Evolutionary conservation across 2,888 invertebrate species (phyloP), one percentile per base, ranked within the genome.

Genomic region (Phalangium opilio): DNA sequence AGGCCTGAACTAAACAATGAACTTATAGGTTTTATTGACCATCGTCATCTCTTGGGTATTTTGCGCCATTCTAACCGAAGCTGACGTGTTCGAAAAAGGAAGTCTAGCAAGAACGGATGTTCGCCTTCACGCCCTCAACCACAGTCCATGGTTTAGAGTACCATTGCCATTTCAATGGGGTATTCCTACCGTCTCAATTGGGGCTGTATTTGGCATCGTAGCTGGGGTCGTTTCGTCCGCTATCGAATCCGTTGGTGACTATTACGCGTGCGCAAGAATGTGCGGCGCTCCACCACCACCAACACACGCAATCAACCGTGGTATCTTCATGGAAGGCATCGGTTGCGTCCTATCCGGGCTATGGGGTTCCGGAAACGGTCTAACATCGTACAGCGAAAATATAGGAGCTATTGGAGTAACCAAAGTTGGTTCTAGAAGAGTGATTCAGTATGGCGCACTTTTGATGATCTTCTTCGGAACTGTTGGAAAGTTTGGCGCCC

Each of bases 131-230:
- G 45, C 44, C 19, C 41, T 53, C 4, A 67, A 71, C n/a, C 75
- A 78, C 56, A 78, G 83, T 1, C 77, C 79, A 0, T 85, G 84
- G 84, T 80, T 85, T 61, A 71, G 82, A 21, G 60, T 85, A 12
- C 83, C 84, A 1, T 83, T 83, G 66, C 84, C 85, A 45, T 49
- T 14, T 12, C 86, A 83, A 62, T 83, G 82, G 77, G 83, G 83
- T 1, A 53, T 63, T 21, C 83, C 83, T 0, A 79, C 80, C 0
- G 77, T 82, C 3, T 78, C 76, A 32, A 60, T 66, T 45, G 74
- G 76, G 1, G 79, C 81, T 0, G 80, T 81, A n/a, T 65, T 83
- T 49, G 83, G 83, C 3, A 80, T 83, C 77, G 59, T 82, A 47
- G 81, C 82, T 0, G 83, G 82, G 0, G 81, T 83, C 19, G 63